Percentiles rank a stretch among this genome's conserved stretches.
Evolutionary conservation across 2,113 vertebrate genomes (phyloP).

Genomic region (Phycodurus eques): DNA sequence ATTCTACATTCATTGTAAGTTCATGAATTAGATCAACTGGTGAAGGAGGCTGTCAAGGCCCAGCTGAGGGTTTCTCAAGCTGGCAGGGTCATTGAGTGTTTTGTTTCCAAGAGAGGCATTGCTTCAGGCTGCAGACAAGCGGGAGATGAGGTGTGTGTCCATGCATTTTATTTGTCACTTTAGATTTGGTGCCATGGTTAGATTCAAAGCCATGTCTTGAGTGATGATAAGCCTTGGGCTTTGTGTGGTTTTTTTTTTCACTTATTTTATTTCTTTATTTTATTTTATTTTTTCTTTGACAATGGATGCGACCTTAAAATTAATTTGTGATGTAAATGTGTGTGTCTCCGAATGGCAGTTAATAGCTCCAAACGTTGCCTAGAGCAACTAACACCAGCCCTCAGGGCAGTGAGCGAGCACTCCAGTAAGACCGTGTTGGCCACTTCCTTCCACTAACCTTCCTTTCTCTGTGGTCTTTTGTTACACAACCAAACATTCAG

Average conservation of each 20-base stretch:
- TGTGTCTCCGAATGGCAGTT: slow-evolving; percentile 32
- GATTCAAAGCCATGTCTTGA: not conserved
- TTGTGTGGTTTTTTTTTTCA: not conserved
- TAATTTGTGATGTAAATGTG: not conserved
- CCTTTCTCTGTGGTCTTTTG: slow-evolving; percentile 35
- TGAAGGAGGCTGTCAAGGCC: slow-evolving; percentile 53
- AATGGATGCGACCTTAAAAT: slow-evolving; percentile 6
- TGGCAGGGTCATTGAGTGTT: slow-evolving; percentile 42
- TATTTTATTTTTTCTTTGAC: not conserved
- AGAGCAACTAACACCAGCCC: slow-evolving; percentile 62
- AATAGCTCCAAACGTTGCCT: slow-evolving; percentile 64
- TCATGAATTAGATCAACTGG: slow-evolving; percentile 59
- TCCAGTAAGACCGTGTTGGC: slow-evolving; percentile 33
- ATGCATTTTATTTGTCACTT: slow-evolving; percentile 14
- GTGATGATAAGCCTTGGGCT: slow-evolving; percentile 3
- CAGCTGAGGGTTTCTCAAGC: slow-evolving; percentile 50
- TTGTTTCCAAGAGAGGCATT: slow-evolving; percentile 22
- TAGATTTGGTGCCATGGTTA: not conserved
- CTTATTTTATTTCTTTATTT: not conserved
- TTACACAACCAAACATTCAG: slow-evolving; percentile 22
- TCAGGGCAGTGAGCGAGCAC: slow-evolving; percentile 52
- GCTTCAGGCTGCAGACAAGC: slow-evolving; percentile 23
- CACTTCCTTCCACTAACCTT: slow-evolving; percentile 52
- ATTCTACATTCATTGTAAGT: slow-evolving; percentile 55
- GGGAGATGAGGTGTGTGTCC: slow-evolving; percentile 29